Evolutionary conservation across 1,140 invertebrate genomes (phyloP).

Genomic region (Diorhabda sublineata): DNA sequence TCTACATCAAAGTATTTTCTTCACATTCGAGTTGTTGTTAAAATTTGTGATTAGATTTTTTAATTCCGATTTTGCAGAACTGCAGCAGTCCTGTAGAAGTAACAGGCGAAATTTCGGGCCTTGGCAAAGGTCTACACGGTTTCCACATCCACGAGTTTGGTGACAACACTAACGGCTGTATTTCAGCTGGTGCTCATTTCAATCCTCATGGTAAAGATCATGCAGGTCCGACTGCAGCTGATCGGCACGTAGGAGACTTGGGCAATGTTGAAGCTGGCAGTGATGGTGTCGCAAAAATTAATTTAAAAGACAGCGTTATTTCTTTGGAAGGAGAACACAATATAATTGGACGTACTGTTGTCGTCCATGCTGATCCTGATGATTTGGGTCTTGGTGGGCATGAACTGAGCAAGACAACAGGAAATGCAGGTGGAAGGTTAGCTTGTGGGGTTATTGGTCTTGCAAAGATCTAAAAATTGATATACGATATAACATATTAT

Average conservation of each 20-base stretch:
- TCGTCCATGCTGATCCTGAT: conserved; percentile 91
- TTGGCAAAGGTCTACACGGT: conserved; percentile 71
- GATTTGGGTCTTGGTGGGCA: conserved; percentile 92
- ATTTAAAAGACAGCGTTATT: conserved; percentile 71
- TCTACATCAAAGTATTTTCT: no score
- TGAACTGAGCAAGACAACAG: conserved; percentile 90
- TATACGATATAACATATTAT: no score
- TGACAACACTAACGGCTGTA: conserved; percentile 94
- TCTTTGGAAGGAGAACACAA: conserved; percentile 70
- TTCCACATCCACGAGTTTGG: conserved; percentile 98
- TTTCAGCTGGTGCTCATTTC: conserved; percentile 91
- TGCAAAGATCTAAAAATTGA: conserved; percentile 37
- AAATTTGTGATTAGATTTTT: no score
- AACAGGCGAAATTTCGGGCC: conserved; percentile 66
- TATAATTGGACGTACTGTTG: conserved; percentile 84
- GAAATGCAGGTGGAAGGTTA: conserved; percentile 92
- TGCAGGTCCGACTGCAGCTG: conserved; percentile 69
- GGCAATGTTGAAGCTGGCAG: conserved; percentile 78
- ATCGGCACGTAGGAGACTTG: conserved; percentile 87
- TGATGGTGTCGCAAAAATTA: conserved; percentile 72
- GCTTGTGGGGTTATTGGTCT: conserved; percentile 98
- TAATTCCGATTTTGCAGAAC: conserved; percentile 40
- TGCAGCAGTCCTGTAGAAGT: conserved; percentile 57
- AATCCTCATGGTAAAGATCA: conserved; percentile 85
- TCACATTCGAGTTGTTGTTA: no score